These are phyloP conservation scores for Xanthia togata DNA, from an alignment of 2,888 invertebrate species.

Conservation along the genomic window DNA sequence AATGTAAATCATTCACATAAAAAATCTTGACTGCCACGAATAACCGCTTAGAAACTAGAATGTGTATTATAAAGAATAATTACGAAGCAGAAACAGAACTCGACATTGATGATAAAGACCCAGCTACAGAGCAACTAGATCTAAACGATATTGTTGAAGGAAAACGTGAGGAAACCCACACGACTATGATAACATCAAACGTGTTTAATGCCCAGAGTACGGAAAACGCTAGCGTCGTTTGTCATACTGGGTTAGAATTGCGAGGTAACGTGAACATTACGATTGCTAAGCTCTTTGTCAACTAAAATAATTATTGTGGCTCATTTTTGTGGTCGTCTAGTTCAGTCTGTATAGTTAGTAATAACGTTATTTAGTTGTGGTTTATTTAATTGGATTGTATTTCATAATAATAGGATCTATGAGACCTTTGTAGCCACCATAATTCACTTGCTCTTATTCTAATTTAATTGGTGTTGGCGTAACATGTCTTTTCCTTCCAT, in stretches of 20 bases:
- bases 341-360: too few species aligned
- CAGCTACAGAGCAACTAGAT: constrained; percentile 15
- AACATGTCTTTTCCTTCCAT: not conserved
- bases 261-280: not conserved
- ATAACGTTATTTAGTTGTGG: not conserved
- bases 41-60: not conserved
- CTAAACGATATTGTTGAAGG: constrained; percentile 35
- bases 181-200: constrained; percentile 48
- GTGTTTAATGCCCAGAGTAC: constrained; percentile 42
- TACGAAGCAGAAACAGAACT: not conserved
- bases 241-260: constrained; percentile 30
- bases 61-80: not conserved
- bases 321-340: not conserved
- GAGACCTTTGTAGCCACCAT: not conserved
- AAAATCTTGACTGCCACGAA: not conserved
- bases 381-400: not conserved
- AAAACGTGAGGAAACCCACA: constrained; percentile 53
- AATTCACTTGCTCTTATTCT: not conserved
- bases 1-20: not conserved
- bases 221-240: constrained; percentile 47
- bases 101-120: not conserved
- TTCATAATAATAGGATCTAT: not conserved
- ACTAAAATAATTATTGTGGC: not conserved
- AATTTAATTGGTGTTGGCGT: too few species aligned
- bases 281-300: not conserved